Percentiles rank a stretch among this genome's conserved stretches.
phyloP scores from a whole-genome alignment of 2,888 invertebrate species.

The Aleiodes alternator region DNA sequence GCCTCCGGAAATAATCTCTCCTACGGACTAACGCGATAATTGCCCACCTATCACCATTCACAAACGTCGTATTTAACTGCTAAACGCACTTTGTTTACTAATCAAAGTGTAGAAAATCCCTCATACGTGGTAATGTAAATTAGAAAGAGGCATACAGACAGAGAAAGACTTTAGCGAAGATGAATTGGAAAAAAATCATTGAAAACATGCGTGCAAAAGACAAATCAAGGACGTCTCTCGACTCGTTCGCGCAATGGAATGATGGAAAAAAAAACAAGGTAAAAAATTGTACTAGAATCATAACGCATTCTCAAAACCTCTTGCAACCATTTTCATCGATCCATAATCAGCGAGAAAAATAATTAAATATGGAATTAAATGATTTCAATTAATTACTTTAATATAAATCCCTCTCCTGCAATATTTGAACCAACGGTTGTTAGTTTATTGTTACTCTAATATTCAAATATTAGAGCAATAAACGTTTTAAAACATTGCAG shows the following conservation, averaged over 20 bases:
- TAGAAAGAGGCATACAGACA: background rate
- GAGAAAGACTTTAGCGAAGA: conserved; percentile 31
- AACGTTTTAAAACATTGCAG: background rate
- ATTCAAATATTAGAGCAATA: background rate
- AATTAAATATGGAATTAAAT: conserved; percentile 15
- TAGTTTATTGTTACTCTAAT: background rate
- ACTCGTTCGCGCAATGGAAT: conserved; percentile 24
- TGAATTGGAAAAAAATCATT: conserved; percentile 4
- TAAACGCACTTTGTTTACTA: conserved; percentile 71
- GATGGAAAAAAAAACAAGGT: background rate
- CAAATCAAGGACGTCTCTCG: conserved; percentile 10
- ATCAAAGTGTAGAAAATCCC: conserved; percentile 57
- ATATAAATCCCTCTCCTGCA: too few relatives aligned
- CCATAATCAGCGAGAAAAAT: background rate
- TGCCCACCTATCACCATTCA: conserved; percentile 70
- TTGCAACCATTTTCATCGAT: background rate
- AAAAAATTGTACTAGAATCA: conserved; percentile 17
- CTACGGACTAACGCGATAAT: conserved; percentile 72
- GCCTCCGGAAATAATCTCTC: conserved; percentile 62
- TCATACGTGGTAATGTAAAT: conserved; percentile 1
- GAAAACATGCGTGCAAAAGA: background rate
- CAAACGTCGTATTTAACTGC: conserved; percentile 73
- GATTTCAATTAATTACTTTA: too few relatives aligned
- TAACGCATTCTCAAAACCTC: conserved; percentile 16
- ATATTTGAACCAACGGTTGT: background rate